Conservation (phyloP, 2,113 vertebrate genomes). For the Psammodynastes pulverulentus region DNA sequence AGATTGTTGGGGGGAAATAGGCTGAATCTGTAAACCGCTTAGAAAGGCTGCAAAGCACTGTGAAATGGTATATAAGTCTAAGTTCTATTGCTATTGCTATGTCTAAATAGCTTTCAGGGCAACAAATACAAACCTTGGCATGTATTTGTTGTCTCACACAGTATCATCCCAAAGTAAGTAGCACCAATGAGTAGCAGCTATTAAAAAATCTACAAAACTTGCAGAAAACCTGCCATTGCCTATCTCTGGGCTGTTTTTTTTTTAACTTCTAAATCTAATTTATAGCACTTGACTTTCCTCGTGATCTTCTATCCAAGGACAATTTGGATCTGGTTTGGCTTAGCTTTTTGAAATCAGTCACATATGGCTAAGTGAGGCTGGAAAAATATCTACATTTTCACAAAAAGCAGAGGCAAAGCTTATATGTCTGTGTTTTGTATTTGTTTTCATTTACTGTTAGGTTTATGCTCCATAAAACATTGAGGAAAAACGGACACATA, state of each 20-base stretch:
- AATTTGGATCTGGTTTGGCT: neutral
- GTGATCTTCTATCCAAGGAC: neutral
- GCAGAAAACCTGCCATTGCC: neutral
- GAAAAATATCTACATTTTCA: neutral
- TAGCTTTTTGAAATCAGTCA: neutral
- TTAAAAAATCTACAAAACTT: neutral
- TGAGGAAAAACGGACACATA: constrained; percentile 2
- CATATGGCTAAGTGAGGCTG: neutral
- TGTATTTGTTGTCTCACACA: neutral
- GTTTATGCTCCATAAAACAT: neutral
- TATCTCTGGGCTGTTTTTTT: neutral
- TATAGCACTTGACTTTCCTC: neutral
- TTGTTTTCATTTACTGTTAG: neutral
- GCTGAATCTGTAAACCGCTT: neutral
- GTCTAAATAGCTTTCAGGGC: neutral
- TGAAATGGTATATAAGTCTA: neutral
- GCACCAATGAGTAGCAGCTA: neutral
- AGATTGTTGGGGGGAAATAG: neutral
- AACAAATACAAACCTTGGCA: neutral
- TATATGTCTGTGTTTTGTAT: neutral
- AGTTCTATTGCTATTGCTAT: neutral
- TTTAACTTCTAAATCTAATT: neutral
- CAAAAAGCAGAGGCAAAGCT: neutral
- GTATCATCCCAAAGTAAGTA: neutral
- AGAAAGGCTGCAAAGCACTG: neutral